These are phyloP conservation scores for Nectonema munidae DNA, from an alignment of 2,888 invertebrate species.

Conservation along the genomic window DNA sequence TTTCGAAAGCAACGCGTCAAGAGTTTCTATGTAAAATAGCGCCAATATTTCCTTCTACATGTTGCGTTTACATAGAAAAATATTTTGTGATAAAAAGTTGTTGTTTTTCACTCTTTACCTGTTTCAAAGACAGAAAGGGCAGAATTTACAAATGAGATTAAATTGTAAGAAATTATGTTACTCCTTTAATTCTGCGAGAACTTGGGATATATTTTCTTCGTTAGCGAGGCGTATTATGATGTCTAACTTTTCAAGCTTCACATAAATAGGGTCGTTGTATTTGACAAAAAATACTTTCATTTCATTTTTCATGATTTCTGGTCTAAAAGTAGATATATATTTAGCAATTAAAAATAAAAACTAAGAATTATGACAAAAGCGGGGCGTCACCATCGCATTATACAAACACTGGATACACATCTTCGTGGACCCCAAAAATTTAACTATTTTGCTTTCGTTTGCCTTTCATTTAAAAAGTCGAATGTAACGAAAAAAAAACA, in stretches of 20 bases:
- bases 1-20: neutral
- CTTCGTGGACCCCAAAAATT: no score
- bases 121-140: constrained; percentile 1
- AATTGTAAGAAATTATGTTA: constrained; percentile 18
- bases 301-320: constrained; percentile 90
- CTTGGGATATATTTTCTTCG: constrained; percentile 86
- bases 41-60: neutral
- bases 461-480: no score
- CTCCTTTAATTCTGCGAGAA: constrained; percentile 81
- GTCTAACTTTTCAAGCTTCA: constrained; percentile 84
- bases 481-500: no score
- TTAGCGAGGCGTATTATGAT: constrained; percentile 96
- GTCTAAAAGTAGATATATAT: constrained; percentile 27
- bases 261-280: constrained; percentile 98
- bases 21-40: neutral
- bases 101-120: neutral
- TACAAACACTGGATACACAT: no score
- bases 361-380: no score
- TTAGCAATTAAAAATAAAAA: neutral
- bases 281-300: constrained; percentile 99
- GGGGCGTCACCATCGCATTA: no score
- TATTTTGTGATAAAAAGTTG: constrained; percentile 1
- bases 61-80: neutral
- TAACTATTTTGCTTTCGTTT: no score
- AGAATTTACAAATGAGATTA: neutral